These are phyloP conservation scores for Cherax quadricarinatus DNA, from an alignment of 1,140 invertebrate species.

Conservation along the genomic window DNA sequence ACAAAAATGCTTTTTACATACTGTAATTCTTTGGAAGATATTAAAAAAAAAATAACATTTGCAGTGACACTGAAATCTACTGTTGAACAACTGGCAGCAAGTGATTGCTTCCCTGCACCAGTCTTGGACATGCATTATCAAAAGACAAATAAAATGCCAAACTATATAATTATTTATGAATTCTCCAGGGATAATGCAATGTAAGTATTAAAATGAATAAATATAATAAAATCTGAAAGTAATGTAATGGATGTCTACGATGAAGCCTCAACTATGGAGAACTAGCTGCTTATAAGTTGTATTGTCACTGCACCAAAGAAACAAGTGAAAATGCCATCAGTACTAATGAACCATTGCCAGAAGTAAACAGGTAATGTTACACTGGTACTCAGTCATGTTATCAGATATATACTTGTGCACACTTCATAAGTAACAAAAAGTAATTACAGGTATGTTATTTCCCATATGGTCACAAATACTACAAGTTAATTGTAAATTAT, in stretches of 20 bases:
- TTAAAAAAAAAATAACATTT: slow-evolving; percentile 18
- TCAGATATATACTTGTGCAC: background rate
- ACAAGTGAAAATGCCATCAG: slow-evolving; percentile 51
- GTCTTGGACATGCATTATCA: slow-evolving; percentile 9
- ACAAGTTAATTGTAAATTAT: background rate
- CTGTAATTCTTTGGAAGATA: slow-evolving; percentile 64
- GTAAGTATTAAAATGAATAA: background rate
- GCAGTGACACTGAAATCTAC: background rate
- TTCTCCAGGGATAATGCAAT: background rate
- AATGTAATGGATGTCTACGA: slow-evolving; percentile 8
- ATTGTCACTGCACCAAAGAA: slow-evolving; percentile 48
- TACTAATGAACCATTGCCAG: background rate
- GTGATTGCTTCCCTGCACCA: background rate
- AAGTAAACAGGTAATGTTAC: background rate
- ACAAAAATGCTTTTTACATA: slow-evolving; percentile 51
- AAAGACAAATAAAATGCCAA: slow-evolving; percentile 1
- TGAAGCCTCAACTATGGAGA: slow-evolving; percentile 9
- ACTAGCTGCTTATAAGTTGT: slow-evolving; percentile 19
- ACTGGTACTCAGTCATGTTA: background rate
- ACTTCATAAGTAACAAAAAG: background rate
- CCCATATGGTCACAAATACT: background rate
- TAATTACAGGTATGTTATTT: background rate
- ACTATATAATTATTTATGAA: slow-evolving; percentile 28
- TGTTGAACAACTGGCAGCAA: background rate
- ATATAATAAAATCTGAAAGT: background rate